Evolutionary conservation across 2,888 invertebrate genomes (phyloP), one percentile per base, ranked within the genome.

Genomic region (Dolichomitus sp.): DNA sequence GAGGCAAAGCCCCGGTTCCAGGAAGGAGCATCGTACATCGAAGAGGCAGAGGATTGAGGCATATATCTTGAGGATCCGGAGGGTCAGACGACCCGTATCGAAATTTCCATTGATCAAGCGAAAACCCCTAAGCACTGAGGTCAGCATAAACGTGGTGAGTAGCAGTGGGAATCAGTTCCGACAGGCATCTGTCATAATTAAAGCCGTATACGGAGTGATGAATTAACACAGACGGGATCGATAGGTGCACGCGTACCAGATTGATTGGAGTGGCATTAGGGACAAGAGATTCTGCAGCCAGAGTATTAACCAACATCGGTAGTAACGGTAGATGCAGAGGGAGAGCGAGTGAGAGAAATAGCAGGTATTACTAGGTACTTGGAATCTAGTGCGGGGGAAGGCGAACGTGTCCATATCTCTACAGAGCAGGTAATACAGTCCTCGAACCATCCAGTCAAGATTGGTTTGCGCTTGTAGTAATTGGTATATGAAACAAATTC

Each of bases 221-320:
- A 85, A 85, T 83, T 77, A 70, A 85, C 61, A 66, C 69, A 19
- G 50, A 73, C 65, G 27, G 75, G 76, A 81, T 84, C 79, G 82
- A 79, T 84, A 63, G 75, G 75, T 76, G 75, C 52, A 57, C 65
- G 54, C 50, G 69, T 57, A 42, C 40, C 63, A 66, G 81, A 83
- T 82, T 85, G 82, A 85, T 85, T 83, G 81, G 63, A 81, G 78
- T 73, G 69, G 75, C 84, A 79, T 57, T 69, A 69, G 61, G 73
- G 33, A 77, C 19, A 37, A 69, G 69, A 74, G 50, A 63, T 57
- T 61, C 69, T 54, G 52, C 37, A 54, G 57, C 40, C 48, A 72
- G 37, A 48, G 30, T 61, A 45, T 30, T 37, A 23, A 75, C 48
- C 52, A 30, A 52, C 61, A 63, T 57, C 57, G 33, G 37, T 45